A percentile compares a stretch with the other conserved stretches of the same genome.
Conservation (phyloP, 2,113 vertebrate genomes). For the Daubentonia madagascariensis region DNA sequence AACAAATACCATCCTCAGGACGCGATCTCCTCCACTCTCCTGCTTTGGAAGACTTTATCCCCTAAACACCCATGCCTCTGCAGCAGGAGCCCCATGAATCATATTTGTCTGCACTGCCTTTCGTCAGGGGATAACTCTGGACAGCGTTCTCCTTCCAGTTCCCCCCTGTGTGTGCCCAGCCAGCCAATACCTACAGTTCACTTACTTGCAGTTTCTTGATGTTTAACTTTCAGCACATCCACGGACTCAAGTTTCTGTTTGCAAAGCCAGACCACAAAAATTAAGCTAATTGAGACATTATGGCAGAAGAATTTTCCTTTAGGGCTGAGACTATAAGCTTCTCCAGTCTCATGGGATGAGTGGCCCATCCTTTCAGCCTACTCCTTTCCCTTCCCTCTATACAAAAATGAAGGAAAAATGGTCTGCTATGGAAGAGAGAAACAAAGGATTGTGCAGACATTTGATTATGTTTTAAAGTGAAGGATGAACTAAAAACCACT, state of each 20-base stretch:
- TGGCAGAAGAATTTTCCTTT: slow-evolving; percentile 44
- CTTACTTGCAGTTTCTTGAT: background rate
- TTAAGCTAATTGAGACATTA: slow-evolving; percentile 34
- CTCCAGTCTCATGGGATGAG: background rate
- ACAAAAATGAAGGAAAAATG: slow-evolving; percentile 4
- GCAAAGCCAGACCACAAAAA: slow-evolving; percentile 59
- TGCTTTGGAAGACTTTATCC: background rate
- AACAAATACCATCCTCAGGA: background rate
- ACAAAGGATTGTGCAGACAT: background rate
- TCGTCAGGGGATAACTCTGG: background rate
- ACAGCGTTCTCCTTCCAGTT: background rate
- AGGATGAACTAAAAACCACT: background rate
- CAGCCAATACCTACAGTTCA: background rate
- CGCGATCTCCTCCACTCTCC: background rate
- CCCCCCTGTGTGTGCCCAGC: background rate
- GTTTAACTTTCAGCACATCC: slow-evolving; percentile 25
- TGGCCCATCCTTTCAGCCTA: background rate
- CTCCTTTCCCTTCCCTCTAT: background rate
- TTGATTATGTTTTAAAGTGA: background rate
- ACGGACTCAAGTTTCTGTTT: slow-evolving; percentile 28
- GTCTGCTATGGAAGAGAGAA: background rate
- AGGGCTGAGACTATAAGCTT: slow-evolving; percentile 33
- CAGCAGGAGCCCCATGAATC: background rate
- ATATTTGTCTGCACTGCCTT: background rate
- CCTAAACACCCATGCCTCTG: background rate